These are phyloP conservation scores for Drosophila nannoptera DNA, from an alignment of 1,140 invertebrate genomes.

Conservation along the genomic window DNA sequence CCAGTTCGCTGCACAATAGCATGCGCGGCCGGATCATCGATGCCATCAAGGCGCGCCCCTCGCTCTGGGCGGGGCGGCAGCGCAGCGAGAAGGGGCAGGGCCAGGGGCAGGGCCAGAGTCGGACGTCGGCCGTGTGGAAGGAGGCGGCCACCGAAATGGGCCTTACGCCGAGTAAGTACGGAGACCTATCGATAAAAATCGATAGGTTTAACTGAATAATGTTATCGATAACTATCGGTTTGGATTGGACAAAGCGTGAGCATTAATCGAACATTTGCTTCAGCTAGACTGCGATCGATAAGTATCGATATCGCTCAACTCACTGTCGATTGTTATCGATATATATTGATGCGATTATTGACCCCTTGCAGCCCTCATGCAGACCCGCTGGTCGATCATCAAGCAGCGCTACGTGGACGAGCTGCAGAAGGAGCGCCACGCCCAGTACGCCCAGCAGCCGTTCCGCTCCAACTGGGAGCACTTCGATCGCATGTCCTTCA, in stretches of 20 bases:
- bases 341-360: too few species aligned
- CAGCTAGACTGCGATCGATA: too few species aligned
- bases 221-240: too few species aligned
- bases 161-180: constrained; percentile 54
- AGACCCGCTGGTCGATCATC: constrained; percentile 75
- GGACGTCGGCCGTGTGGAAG: constrained; percentile 75
- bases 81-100: constrained; percentile 70
- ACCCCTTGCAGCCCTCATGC: constrained; percentile 61
- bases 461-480: constrained; percentile 76
- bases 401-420: constrained; percentile 76
- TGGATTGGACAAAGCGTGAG: too few species aligned
- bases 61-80: constrained; percentile 71
- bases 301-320: too few species aligned
- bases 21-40: constrained; percentile 76
- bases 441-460: constrained; percentile 59
- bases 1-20: constrained; percentile 75
- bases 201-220: too few species aligned
- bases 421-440: constrained; percentile 72
- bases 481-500: constrained; percentile 76
- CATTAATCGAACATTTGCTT: too few species aligned
- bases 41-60: constrained; percentile 69
- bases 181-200: too few species aligned
- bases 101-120: constrained; percentile 63
- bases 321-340: too few species aligned
- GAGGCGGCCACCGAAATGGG: constrained; percentile 72